Evolutionary conservation across 2,888 invertebrate genomes (phyloP).

Genomic region (Deilephila porcellus): DNA sequence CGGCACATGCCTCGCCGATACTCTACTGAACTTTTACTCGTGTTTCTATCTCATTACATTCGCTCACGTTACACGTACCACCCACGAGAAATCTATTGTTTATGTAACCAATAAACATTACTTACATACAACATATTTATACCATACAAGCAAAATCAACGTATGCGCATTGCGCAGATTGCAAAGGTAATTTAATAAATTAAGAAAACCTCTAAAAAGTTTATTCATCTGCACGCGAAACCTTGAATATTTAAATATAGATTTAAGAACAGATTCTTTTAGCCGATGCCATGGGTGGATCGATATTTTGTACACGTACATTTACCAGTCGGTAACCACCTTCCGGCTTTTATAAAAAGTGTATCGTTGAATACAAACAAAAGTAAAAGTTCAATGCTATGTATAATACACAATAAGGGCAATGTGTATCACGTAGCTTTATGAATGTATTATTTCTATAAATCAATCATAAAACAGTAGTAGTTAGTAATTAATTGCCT

Average conservation of each 20-base stretch:
- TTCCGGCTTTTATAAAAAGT: conserved; percentile 17
- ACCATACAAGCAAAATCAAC: background rate
- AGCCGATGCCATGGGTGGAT: conserved; percentile 15
- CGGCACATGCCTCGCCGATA: conserved; percentile 31
- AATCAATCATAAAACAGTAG: background rate
- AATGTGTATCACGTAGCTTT: background rate
- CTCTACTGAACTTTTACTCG: conserved; percentile 51
- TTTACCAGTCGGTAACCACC: background rate
- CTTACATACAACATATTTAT: background rate
- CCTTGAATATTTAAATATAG: conserved; percentile 30
- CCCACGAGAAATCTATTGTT: too few relatives aligned
- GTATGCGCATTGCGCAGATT: background rate
- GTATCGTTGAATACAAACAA: conserved; percentile 35
- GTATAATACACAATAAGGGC: conserved; percentile 48
- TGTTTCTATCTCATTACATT: background rate
- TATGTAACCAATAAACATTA: background rate
- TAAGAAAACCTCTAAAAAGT: conserved; percentile 7
- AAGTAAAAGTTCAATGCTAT: conserved; percentile 56
- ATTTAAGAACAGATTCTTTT: conserved; percentile 25
- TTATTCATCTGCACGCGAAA: conserved; percentile 12
- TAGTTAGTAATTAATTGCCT: conserved; percentile 3
- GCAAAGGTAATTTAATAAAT: background rate
- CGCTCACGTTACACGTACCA: too few relatives aligned
- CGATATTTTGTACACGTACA: background rate
- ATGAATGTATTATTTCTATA: background rate